A percentile compares a stretch with the other conserved stretches of the same genome.
These are phyloP conservation scores for Aporophyla nigra DNA, from an alignment of 2,888 invertebrate species.

Conservation along the genomic window DNA sequence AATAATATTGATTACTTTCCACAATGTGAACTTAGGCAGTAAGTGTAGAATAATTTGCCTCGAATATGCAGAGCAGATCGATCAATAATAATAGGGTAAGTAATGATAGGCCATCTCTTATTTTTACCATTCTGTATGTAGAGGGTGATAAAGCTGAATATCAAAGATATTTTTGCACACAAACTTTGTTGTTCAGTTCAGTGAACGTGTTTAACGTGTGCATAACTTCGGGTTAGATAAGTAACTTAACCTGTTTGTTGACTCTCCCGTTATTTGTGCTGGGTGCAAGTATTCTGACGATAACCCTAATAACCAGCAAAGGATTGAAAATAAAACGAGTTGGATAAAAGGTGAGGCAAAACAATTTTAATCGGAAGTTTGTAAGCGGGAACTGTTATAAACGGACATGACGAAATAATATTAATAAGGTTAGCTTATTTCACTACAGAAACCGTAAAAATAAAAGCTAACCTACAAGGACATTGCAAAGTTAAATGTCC, in stretches of 20 bases:
- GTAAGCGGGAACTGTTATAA: not conserved
- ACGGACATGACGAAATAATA: not conserved
- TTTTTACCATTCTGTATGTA: not conserved
- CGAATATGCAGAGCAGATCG: too few species aligned
- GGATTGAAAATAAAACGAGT: not conserved
- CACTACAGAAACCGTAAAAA: not conserved
- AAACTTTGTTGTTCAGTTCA: not conserved
- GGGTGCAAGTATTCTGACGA: not conserved
- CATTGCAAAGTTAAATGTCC: not conserved
- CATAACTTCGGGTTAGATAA: conserved; percentile 8
- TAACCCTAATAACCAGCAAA: not conserved
- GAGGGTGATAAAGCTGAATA: not conserved
- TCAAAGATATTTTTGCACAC: not conserved
- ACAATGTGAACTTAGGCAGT: too few species aligned
- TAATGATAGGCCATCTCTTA: too few species aligned
- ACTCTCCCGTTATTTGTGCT: conserved; percentile 4
- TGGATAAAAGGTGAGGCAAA: not conserved
- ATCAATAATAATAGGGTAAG: too few species aligned
- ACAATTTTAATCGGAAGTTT: not conserved
- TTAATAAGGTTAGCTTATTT: not conserved
- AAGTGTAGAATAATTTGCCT: too few species aligned
- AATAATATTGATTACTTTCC: too few species aligned
- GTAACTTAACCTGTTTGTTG: conserved; percentile 5
- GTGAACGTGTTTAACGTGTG: not conserved
- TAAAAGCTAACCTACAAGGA: not conserved